Conservation (phyloP, 2,888 invertebrate genomes). For the Cetonia aurata region DNA sequence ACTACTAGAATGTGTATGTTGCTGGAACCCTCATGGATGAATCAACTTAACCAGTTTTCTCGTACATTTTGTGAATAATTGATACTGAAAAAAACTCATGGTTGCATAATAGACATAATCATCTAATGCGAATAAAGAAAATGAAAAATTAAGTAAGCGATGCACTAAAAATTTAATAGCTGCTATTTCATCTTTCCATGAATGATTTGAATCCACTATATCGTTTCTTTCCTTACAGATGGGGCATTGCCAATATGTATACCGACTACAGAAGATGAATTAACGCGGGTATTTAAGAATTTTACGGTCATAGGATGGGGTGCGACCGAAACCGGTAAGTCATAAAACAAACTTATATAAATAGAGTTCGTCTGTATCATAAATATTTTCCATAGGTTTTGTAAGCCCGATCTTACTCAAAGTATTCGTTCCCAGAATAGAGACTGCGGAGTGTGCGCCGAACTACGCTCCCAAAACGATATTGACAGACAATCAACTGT, state of each 20-base stretch:
- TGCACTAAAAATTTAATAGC: no score
- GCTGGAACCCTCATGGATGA: no score
- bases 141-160: no score
- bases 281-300: not conserved
- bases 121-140: no score
- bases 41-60: no score
- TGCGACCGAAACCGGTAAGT: slow-evolving; percentile 56
- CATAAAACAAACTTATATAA: not conserved
- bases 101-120: no score
- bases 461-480: slow-evolving; percentile 46
- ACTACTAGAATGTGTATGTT: no score
- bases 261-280: slow-evolving; percentile 55
- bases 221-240: slow-evolving; percentile 14
- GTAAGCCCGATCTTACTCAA: slow-evolving; percentile 57
- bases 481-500: slow-evolving; percentile 68
- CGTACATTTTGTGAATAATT: no score
- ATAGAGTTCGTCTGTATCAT: not conserved
- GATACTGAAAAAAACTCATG: no score
- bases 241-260: slow-evolving; percentile 66
- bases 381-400: slow-evolving; percentile 35
- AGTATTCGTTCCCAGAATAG: slow-evolving; percentile 60
- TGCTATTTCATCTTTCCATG: no score
- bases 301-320: slow-evolving; percentile 73
- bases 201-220: not conserved
- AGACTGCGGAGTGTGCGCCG: slow-evolving; percentile 54